Percentiles rank a stretch among this genome's conserved stretches.
Conservation (phyloP, 2,797 vertebrate genomes). For the Somateria mollissima region DNA sequence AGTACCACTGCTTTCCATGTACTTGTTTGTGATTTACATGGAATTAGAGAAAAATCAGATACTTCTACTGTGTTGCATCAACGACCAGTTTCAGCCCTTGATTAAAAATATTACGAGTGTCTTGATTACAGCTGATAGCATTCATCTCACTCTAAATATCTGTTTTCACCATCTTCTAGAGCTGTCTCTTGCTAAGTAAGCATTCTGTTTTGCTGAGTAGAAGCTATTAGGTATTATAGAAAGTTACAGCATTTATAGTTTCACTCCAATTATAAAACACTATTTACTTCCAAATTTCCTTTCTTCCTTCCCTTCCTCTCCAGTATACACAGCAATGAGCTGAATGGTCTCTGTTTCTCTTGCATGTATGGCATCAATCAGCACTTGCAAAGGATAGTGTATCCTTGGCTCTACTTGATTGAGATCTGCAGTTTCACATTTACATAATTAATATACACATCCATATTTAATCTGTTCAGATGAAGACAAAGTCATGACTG, state of each 20-base stretch:
- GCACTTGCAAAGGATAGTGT: constrained; percentile 43
- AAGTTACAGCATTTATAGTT: constrained; percentile 37
- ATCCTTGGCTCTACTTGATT: constrained; percentile 58
- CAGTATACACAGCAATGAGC: constrained; percentile 37
- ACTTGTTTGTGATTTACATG: background rate
- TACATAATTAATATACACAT: constrained; percentile 66
- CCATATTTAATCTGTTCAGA: constrained; percentile 65
- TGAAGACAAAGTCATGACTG: constrained; percentile 55
- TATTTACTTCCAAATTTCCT: constrained; percentile 38
- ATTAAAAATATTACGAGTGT: background rate
- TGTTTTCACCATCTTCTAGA: background rate
- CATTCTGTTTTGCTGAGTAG: constrained; percentile 37
- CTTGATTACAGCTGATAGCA: background rate
- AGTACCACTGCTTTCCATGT: background rate
- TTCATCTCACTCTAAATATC: background rate
- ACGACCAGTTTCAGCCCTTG: background rate
- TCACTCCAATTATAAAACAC: constrained; percentile 12
- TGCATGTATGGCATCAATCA: background rate
- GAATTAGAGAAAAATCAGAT: background rate
- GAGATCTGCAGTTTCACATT: constrained; percentile 39
- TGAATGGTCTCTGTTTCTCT: constrained; percentile 31
- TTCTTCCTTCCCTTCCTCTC: constrained; percentile 40
- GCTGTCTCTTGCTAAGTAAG: constrained; percentile 12
- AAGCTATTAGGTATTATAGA: constrained; percentile 17
- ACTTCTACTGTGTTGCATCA: background rate